Evolutionary conservation across 2,797 vertebrate genomes (phyloP).

Genomic region (Acanthis flammea): DNA sequence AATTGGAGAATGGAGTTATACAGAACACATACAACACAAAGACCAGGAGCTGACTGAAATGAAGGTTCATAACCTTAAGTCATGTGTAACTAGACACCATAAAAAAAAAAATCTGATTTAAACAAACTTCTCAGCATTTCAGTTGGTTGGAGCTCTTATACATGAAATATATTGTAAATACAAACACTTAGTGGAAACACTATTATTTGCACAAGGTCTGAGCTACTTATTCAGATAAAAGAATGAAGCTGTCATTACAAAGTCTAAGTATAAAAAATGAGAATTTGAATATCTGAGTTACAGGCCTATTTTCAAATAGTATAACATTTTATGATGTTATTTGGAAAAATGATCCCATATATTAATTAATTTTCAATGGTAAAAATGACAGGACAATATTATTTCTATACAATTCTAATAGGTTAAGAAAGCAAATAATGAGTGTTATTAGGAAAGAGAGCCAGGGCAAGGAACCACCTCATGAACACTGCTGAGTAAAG

Average conservation of each 20-base stretch:
- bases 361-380: background rate
- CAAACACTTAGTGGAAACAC: background rate
- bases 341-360: background rate
- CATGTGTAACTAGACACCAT: background rate
- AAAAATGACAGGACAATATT: background rate
- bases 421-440: background rate
- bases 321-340: background rate
- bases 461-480: background rate
- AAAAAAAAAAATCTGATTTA: background rate
- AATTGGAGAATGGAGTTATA: background rate
- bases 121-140: background rate
- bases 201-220: background rate
- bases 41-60: background rate
- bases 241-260: background rate
- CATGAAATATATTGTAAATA: background rate
- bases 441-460: background rate
- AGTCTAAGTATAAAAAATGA: background rate
- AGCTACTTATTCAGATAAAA: background rate
- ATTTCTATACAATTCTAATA: background rate
- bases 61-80: background rate
- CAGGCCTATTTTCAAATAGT: background rate
- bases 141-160: background rate
- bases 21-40: background rate
- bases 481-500: fast-evolving
- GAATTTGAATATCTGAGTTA: background rate